Conservation (phyloP, 2,797 vertebrate genomes). For the Melanotaenia nigrans region DNA sequence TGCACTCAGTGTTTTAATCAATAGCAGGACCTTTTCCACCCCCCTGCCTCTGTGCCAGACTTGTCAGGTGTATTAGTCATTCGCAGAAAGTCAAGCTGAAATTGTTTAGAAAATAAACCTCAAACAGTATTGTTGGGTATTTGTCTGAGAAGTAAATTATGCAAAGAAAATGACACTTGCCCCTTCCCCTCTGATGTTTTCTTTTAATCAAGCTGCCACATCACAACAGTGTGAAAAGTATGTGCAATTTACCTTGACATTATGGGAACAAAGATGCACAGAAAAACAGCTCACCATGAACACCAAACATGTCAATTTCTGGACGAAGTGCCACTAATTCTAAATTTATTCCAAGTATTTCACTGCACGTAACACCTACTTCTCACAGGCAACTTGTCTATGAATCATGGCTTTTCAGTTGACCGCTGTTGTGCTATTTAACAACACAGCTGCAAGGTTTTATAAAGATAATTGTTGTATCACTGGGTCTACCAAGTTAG, state of each 20-base stretch:
- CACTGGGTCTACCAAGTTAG: not conserved
- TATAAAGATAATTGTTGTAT: not conserved
- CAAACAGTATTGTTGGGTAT: slow-evolving; percentile 42
- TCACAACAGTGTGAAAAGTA: slow-evolving; percentile 19
- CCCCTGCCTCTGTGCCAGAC: slow-evolving; percentile 51
- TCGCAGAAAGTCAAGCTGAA: slow-evolving; percentile 61
- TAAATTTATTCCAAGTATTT: not conserved
- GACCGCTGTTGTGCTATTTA: not conserved
- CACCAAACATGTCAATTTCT: not conserved
- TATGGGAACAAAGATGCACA: slow-evolving; percentile 12
- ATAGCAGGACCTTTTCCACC: slow-evolving; percentile 59
- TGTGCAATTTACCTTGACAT: slow-evolving; percentile 22
- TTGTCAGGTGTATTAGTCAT: slow-evolving; percentile 70
- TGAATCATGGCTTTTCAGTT: not conserved
- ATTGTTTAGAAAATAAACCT: slow-evolving; percentile 52
- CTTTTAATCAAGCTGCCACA: slow-evolving; percentile 58
- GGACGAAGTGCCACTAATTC: not conserved
- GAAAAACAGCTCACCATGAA: slow-evolving; percentile 6
- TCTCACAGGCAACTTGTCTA: not conserved
- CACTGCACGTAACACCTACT: not conserved
- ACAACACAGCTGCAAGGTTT: not conserved
- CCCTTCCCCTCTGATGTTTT: slow-evolving; percentile 51
- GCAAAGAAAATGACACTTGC: slow-evolving; percentile 38
- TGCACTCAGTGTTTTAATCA: slow-evolving; percentile 71
- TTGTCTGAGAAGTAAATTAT: slow-evolving; percentile 52